Conservation (phyloP, 2,797 vertebrate species). For the Lepus oiostolus region DNA sequence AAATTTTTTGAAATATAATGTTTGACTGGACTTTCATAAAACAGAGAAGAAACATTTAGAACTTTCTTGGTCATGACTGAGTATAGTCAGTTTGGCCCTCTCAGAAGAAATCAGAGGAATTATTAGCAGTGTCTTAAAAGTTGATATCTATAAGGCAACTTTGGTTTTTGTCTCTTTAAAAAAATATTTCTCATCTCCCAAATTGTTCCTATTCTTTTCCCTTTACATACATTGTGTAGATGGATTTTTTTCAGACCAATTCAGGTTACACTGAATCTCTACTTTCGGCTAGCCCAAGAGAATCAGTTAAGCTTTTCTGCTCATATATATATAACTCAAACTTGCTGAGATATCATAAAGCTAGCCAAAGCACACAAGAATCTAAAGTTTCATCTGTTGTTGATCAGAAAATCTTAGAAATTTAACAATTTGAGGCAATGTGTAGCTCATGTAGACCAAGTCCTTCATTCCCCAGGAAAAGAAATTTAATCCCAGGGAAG, state of each 20-base stretch:
- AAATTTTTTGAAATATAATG: background rate
- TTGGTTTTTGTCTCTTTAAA: background rate
- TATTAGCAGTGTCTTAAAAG: accelerated
- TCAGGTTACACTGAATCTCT: background rate
- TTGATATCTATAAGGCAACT: background rate
- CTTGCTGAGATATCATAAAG: background rate
- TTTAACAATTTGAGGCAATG: background rate
- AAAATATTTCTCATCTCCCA: background rate
- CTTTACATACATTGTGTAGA: background rate
- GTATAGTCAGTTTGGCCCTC: background rate
- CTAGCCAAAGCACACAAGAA: background rate
- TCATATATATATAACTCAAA: background rate
- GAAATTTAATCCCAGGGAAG: background rate
- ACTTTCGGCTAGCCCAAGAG: background rate
- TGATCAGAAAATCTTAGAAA: background rate
- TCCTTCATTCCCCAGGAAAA: background rate
- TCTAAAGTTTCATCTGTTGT: background rate
- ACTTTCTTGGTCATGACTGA: background rate
- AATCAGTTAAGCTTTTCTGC: background rate
- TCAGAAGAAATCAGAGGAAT: background rate
- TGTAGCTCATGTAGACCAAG: background rate
- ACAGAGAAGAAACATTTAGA: background rate
- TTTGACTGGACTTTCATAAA: background rate
- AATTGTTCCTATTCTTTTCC: background rate
- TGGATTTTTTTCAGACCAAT: background rate